phyloP scores from a whole-genome alignment of 1,140 invertebrate genomes.

The Drosophila sp. region DNA sequence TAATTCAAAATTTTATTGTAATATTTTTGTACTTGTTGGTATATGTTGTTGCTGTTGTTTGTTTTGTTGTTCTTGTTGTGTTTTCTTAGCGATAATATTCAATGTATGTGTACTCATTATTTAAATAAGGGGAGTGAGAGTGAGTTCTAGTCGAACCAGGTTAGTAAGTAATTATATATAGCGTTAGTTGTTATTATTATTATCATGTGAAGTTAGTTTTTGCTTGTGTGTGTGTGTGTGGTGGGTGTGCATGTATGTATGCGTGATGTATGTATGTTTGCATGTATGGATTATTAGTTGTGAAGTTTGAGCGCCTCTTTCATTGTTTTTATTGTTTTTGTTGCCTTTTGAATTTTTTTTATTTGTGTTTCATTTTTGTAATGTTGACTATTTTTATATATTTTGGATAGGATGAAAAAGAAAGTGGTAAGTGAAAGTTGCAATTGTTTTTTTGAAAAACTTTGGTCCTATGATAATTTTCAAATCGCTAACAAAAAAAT shows the following conservation, averaged over 20 bases:
- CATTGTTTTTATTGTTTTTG: constrained; percentile 7
- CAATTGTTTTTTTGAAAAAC: not conserved
- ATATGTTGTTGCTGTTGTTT: constrained; percentile 5
- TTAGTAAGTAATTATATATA: constrained; percentile 72
- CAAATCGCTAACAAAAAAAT: not conserved
- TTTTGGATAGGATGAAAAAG: not conserved
- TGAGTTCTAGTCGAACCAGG: constrained; percentile 15
- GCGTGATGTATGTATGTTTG: constrained; percentile 49
- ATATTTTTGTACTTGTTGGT: not conserved
- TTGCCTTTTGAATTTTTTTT: constrained; percentile 1
- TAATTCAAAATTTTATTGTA: constrained; percentile 19
- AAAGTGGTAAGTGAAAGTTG: not conserved
- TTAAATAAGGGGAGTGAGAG: not conserved
- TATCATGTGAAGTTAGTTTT: constrained; percentile 33
- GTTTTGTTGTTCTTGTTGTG: no score
- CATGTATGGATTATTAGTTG: constrained; percentile 35
- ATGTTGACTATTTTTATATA: not conserved
- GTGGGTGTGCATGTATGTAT: constrained; percentile 26
- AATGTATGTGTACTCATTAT: not conserved
- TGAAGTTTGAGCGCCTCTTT: constrained; percentile 34
- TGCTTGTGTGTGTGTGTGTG: constrained; percentile 22
- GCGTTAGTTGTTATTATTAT: constrained; percentile 58
- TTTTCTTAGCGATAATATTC: constrained; percentile 18
- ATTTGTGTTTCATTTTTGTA: constrained; percentile 5
- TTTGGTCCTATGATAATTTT: not conserved